phyloP scores from a whole-genome alignment of 1,140 invertebrate species.

The Lamellibrachia luymesi region DNA sequence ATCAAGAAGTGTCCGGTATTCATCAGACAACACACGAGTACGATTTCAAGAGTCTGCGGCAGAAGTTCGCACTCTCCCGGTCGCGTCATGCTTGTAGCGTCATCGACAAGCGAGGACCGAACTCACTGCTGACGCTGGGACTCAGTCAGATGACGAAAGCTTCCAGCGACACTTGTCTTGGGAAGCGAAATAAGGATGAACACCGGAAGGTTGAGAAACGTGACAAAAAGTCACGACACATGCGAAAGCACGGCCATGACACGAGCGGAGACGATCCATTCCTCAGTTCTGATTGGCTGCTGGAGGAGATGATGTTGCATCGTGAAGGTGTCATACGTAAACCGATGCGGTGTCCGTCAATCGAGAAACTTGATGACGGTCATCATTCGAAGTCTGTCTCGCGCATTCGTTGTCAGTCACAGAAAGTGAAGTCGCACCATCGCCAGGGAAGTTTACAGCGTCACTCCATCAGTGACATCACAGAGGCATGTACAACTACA shows the following conservation, averaged over 20 bases:
- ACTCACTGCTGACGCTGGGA: neutral
- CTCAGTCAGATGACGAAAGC: neutral
- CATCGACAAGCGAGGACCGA: neutral
- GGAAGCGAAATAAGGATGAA: neutral
- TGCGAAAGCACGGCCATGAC: neutral
- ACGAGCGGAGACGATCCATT: neutral
- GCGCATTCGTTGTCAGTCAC: neutral
- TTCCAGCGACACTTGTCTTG: neutral
- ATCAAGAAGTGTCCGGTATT: neutral
- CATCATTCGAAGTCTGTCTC: neutral
- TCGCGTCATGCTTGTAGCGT: neutral
- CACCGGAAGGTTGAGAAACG: neutral
- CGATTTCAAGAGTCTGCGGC: neutral
- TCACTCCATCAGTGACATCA: neutral
- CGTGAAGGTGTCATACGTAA: neutral
- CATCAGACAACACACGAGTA: neutral
- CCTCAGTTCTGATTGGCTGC: neutral
- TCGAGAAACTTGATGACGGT: constrained; percentile 4
- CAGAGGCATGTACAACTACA: neutral
- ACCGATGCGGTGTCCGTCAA: constrained; percentile 7
- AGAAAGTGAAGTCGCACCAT: constrained; percentile 7
- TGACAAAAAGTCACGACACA: neutral
- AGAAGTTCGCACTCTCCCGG: neutral
- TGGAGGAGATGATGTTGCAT: neutral
- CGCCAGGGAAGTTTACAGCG: neutral